Base-by-base conservation (phyloP, 2,113 vertebrate species). In the Etheostoma cragini region DNA sequence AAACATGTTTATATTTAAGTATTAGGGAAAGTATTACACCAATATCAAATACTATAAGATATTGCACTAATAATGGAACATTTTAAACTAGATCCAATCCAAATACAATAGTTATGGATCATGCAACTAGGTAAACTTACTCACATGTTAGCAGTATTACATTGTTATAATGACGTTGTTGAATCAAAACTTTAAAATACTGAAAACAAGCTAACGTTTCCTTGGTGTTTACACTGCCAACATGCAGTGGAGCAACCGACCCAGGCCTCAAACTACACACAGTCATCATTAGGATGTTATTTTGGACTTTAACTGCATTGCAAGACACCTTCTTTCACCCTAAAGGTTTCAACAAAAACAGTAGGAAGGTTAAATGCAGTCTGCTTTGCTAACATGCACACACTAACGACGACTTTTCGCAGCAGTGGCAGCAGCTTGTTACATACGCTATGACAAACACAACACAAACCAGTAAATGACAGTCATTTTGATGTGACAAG, bases 221-320 rank as follows among this genome's bases (percentile, higher is more conserved):
- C 19, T 26, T 13, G 11, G 47, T 64, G 61, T 80, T 71, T 60
- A 14, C 46, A 56, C 10, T 13, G 17, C 14, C 16, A 54, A 0
- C 1, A 17, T 2, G 1, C 5, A 79, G 24, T 2, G 73, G 61
- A 60, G 56, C 76, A 87, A 82, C 73, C 84, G 52, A 74, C 62
- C 17, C 66, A 57, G 76, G 67, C 74, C 58, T 75, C 35, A 67
- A 75, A 85, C 64, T 81, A 15, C 50, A 33, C 35, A 8, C 80
- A 86, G 76, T 72, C 21, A 30, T 53, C 22, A 30, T 50, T 45
- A 58, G 81, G 76, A 80, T 83, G 78, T 84, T 26, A 84, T 84
- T 75, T 38, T 63, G 82, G 57, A 78, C 30, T 38, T 38, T 19
- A 75, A 58, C 90, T 92, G 87, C 90, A 90, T 56, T 89, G 92